Evolutionary conservation across 2,797 vertebrate species (phyloP), one percentile per base, ranked within the genome.

Genomic region (Onychomys leucogaster): DNA sequence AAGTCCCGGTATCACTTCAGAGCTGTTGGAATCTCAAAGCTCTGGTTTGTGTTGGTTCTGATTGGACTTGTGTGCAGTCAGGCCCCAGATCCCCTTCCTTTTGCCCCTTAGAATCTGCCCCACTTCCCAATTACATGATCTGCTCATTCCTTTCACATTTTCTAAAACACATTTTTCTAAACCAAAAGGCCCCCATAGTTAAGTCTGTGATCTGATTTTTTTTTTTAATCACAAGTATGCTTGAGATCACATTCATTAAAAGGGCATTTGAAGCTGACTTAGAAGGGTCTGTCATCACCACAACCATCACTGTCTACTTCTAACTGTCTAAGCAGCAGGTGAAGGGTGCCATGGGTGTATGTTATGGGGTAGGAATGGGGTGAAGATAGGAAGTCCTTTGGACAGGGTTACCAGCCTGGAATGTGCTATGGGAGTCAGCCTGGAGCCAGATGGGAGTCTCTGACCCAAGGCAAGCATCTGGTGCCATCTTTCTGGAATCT

Each of bases 201-300:
- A 94, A 90, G 46, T 93, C 83, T 90, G 63, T 89, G 46, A 90
- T 95, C 87, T 89, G 76, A 71, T 90, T 89, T 76, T 96, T 63
- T 97, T 95, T n/a, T 65, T 14, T 17, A 69, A 96, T 92, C 86
- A 90, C 57, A 76, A 92, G 89, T 85, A 90, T 93, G 96, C 27
- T 93, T 92, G 67, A 97, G 97, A 97, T 43, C 96, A 80, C 73
- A 69, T 96, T 95, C 97, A 93, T 90, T 91, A 86, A 97, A 97
- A 78, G 59, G 75, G 46, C 69, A 92, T 96, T 97, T 92, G 84
- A 92, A 97, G 91, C 63, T 89, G 81, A 89, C 94, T 87, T 76
- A 93, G 86, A 95, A 94, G 69, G 10, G 61, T 96, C 85, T 92
- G 96, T 97, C 98, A 94, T 96, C 91, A 94, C 14, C 77, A 95